These are phyloP conservation scores for Ceyx margarethae DNA, from an alignment of 2,113 vertebrate genomes.

Conservation along the genomic window DNA sequence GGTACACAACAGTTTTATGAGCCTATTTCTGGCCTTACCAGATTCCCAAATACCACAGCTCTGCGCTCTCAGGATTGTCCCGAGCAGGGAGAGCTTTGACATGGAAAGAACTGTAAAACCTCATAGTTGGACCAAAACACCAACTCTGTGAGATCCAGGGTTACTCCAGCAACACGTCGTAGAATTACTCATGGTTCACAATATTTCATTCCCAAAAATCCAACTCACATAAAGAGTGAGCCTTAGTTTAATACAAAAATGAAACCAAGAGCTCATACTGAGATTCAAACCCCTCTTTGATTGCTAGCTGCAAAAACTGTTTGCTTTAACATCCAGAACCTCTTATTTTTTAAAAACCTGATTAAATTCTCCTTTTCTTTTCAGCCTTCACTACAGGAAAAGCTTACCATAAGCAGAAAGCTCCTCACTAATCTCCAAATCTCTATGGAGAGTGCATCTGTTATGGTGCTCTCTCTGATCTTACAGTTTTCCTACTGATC, in stretches of 20 bases:
- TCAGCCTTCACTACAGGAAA: neutral
- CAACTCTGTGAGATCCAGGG: neutral
- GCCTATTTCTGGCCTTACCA: neutral
- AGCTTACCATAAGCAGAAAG: constrained; percentile 22
- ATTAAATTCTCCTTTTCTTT: constrained; percentile 12
- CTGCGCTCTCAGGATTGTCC: neutral
- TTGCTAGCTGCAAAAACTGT: neutral
- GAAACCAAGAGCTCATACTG: neutral
- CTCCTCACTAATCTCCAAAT: constrained; percentile 13
- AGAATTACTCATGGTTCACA: neutral
- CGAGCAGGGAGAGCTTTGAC: neutral
- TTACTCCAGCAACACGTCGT: rapidly evolving
- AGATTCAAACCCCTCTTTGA: neutral
- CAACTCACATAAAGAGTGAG: neutral
- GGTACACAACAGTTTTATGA: neutral
- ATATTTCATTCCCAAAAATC: neutral
- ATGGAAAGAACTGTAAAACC: neutral
- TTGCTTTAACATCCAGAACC: neutral
- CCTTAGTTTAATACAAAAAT: neutral
- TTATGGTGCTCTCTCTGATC: constrained; percentile 18
- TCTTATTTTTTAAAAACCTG: neutral
- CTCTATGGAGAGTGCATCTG: constrained; percentile 26
- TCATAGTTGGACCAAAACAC: neutral
- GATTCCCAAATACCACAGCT: neutral
- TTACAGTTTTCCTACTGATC: neutral